A percentile compares a stretch with the other conserved stretches of the same genome.
These are phyloP conservation scores for Gorsachius magnificus DNA, from an alignment of 2,797 vertebrate species.

Conservation along the genomic window DNA sequence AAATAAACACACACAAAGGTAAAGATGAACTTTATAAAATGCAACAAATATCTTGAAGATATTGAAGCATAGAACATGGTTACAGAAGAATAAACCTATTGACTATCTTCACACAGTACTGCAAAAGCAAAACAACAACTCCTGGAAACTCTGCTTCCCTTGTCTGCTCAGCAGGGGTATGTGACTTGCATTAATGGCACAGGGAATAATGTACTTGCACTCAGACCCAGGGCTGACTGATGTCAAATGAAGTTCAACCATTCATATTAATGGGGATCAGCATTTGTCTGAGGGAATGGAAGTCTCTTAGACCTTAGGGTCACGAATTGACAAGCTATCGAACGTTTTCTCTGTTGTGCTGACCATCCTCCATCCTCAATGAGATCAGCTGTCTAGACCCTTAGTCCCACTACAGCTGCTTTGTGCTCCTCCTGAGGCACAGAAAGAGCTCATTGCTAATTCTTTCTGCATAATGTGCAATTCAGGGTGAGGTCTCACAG, in stretches of 20 bases:
- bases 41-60: not conserved
- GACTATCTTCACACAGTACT: not conserved
- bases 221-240: constrained; percentile 28
- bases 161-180: not conserved
- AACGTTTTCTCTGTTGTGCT: constrained; percentile 18
- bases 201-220: constrained; percentile 26
- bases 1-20: not conserved
- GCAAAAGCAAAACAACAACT: not conserved
- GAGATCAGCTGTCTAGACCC: constrained; percentile 43
- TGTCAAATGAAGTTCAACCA: constrained; percentile 63
- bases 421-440: constrained; percentile 9
- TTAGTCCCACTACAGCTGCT: constrained; percentile 1
- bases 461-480: not conserved
- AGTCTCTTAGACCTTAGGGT: constrained; percentile 42
- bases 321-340: constrained; percentile 46
- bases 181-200: constrained; percentile 22
- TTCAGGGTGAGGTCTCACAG: not conserved
- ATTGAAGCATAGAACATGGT: not conserved
- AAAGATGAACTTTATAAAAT: not conserved
- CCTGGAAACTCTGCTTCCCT: not conserved
- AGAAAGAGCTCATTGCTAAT: constrained; percentile 10
- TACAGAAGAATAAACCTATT: not conserved
- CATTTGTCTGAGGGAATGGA: constrained; percentile 39
- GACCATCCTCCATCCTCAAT: not conserved
- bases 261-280: constrained; percentile 54